Conservation (phyloP, 2,888 invertebrate genomes). For the Tetragonula carbonaria region DNA sequence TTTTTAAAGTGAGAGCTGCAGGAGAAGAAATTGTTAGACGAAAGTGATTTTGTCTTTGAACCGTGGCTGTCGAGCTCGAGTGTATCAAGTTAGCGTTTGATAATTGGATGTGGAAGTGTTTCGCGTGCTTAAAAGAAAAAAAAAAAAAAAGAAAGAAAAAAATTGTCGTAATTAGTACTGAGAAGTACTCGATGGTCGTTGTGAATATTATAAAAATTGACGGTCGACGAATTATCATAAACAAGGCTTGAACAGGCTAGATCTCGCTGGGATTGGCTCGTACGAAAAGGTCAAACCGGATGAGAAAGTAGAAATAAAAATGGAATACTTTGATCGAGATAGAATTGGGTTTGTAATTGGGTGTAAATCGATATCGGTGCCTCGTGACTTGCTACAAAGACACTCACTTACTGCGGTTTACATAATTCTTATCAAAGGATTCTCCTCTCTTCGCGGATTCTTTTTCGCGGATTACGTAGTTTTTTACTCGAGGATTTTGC, state of each 20-base stretch:
- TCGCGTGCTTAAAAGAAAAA: background rate
- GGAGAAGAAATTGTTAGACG: background rate
- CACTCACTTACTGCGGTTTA: background rate
- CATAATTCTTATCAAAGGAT: background rate
- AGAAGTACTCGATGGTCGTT: too few species aligned
- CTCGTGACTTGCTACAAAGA: background rate
- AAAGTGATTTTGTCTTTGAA: background rate
- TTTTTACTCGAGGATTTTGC: too few species aligned
- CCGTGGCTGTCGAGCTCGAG: background rate
- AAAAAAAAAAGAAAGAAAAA: background rate
- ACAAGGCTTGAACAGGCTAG: background rate
- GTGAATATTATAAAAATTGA: background rate
- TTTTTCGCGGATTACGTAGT: too few species aligned
- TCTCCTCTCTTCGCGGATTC: too few species aligned
- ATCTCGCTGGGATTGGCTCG: background rate
- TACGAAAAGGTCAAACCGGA: background rate
- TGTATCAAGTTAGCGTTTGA: background rate
- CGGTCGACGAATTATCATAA: background rate
- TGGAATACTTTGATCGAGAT: background rate
- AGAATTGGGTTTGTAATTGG: constrained; percentile 1
- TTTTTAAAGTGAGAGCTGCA: too few species aligned
- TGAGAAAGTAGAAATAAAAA: background rate
- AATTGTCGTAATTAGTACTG: background rate
- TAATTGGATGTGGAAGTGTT: background rate
- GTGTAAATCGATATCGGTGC: background rate